Evolutionary conservation across 2,113 vertebrate genomes (phyloP).

Genomic region (Verasper variegatus): DNA sequence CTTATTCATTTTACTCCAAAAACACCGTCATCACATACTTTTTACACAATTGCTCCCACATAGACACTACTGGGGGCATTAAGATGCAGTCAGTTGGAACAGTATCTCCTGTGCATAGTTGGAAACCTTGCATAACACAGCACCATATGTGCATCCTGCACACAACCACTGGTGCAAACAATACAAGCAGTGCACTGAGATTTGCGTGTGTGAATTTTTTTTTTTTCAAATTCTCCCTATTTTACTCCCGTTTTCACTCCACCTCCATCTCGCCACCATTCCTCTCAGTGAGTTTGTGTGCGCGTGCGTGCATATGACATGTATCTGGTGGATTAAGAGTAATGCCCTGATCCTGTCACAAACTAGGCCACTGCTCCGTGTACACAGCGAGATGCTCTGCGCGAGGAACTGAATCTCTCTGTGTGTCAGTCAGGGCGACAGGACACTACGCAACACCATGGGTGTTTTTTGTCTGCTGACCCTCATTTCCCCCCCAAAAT

Average conservation of each 20-base stretch:
- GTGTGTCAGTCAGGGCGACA: slow-evolving; percentile 37
- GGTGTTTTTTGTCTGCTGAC: slow-evolving; percentile 42
- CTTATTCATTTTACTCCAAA: background rate
- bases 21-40: background rate
- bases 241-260: background rate
- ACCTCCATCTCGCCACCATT: slow-evolving; percentile 16
- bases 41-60: background rate
- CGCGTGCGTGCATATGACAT: slow-evolving; percentile 69
- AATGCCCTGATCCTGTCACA: slow-evolving; percentile 77
- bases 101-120: slow-evolving; percentile 42
- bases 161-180: slow-evolving; percentile 26
- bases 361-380: slow-evolving; percentile 75
- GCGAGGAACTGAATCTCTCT: slow-evolving; percentile 40
- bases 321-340: slow-evolving; percentile 79
- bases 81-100: slow-evolving; percentile 51
- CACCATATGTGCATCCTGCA: slow-evolving; percentile 56
- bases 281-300: slow-evolving; percentile 39
- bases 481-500: slow-evolving; percentile 42
- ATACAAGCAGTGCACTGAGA: slow-evolving; percentile 14
- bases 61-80: slow-evolving; percentile 32
- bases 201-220: background rate
- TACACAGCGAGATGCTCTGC: slow-evolving; percentile 50
- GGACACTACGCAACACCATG: slow-evolving; percentile 40
- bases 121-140: slow-evolving; percentile 58
- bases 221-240: no score